phyloP scores from a whole-genome alignment of 2,797 vertebrate species.

The Acanthurus lineatus region DNA sequence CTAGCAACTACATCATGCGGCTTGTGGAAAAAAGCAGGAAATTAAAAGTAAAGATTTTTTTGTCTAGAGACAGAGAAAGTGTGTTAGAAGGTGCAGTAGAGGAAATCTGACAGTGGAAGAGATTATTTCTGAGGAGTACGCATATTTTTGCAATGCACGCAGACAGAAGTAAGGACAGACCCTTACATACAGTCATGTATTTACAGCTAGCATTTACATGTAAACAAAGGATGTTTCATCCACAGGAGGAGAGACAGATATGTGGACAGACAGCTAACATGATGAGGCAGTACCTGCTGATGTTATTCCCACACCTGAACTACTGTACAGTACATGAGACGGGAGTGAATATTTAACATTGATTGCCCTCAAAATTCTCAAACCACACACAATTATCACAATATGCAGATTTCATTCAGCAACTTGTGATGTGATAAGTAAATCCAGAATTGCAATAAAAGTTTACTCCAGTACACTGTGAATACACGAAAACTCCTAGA shows the following conservation, averaged over 20 bases:
- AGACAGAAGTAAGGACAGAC: slow-evolving; percentile 50
- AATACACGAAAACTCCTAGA: slow-evolving; percentile 11
- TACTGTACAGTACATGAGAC: slow-evolving; percentile 51
- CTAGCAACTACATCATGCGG: slow-evolving; percentile 77
- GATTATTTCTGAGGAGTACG: slow-evolving; percentile 60
- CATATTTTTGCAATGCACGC: slow-evolving; percentile 56
- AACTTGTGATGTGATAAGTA: slow-evolving; percentile 20
- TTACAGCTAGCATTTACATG: slow-evolving; percentile 80
- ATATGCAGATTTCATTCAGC: slow-evolving; percentile 21
- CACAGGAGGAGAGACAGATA: slow-evolving; percentile 52
- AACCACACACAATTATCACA: slow-evolving; percentile 18
- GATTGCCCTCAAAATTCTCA: slow-evolving; percentile 33
- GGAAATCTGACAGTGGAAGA: slow-evolving; percentile 52
- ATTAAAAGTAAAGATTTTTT: slow-evolving; percentile 14
- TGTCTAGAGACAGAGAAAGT: slow-evolving; percentile 32
- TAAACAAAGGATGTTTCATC: slow-evolving; percentile 76
- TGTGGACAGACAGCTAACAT: slow-evolving; percentile 57
- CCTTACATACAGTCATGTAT: slow-evolving; percentile 71
- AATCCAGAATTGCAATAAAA: slow-evolving; percentile 12
- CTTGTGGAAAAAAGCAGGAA: slow-evolving; percentile 58
- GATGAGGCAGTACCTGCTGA: slow-evolving; percentile 56
- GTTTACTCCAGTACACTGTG: slow-evolving; percentile 8
- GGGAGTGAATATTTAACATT: slow-evolving; percentile 25
- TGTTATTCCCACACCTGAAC: slow-evolving; percentile 40
- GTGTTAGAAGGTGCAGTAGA: slow-evolving; percentile 69